Percentiles rank a stretch among this genome's conserved stretches.
phyloP scores from a whole-genome alignment of 2,888 invertebrate genomes.

The Bimastos eiseni region DNA sequence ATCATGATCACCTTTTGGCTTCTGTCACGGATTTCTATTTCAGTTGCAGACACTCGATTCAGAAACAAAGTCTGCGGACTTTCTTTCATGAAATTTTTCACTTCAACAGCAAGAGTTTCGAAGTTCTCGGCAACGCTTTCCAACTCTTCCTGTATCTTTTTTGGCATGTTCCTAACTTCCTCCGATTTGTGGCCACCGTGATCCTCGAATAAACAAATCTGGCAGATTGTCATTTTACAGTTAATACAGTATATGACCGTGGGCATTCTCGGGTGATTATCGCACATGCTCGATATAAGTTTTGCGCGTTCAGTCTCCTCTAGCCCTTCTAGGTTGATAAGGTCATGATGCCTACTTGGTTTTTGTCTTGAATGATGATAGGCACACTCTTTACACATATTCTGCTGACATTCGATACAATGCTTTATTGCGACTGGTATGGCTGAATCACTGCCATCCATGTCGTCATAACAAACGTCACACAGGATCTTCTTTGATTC shows the following conservation, averaged over 20 bases:
- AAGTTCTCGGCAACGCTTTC: neutral
- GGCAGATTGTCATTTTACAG: neutral
- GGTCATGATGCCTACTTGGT: neutral
- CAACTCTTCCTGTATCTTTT: neutral
- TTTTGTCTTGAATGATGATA: neutral
- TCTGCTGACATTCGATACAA: constrained; percentile 16
- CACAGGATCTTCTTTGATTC: neutral
- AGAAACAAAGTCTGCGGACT: neutral
- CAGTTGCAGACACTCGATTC: neutral
- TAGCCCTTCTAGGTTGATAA: neutral
- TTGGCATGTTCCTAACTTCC: neutral
- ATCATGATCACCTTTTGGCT: neutral
- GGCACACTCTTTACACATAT: constrained; percentile 8
- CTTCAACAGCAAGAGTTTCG: neutral
- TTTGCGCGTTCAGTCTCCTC: neutral
- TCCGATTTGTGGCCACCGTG: neutral
- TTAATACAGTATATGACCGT: neutral
- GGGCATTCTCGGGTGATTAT: neutral
- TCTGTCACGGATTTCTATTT: neutral
- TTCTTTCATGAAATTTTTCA: neutral
- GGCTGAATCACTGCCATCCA: neutral
- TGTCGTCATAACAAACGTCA: neutral
- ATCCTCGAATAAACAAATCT: neutral
- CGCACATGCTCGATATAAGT: neutral
- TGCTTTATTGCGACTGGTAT: neutral